Percentiles rank a stretch among this genome's conserved stretches.
phyloP scores from a whole-genome alignment of 2,113 vertebrate species.

The Tetrao urogallus region DNA sequence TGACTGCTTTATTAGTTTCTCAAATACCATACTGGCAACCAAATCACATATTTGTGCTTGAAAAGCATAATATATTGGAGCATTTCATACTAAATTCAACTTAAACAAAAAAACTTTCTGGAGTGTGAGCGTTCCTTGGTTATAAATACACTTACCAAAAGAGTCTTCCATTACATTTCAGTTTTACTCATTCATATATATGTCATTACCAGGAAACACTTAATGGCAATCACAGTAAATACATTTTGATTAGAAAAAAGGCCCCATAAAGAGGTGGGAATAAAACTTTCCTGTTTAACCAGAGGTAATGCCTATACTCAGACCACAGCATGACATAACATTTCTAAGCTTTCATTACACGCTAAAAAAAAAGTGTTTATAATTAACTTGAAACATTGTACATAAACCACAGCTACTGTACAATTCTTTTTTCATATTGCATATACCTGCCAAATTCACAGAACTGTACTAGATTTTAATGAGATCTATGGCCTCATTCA shows the following conservation, averaged over 20 bases:
- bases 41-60: neutral
- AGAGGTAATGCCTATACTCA: constrained; percentile 14
- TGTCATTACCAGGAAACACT: neutral
- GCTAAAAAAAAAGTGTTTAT: constrained; percentile 47
- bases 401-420: constrained; percentile 36
- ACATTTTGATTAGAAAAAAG: neutral
- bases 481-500: constrained; percentile 62
- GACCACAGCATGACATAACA: neutral
- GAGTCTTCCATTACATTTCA: neutral
- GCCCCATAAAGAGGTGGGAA: neutral
- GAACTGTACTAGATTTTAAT: constrained; percentile 67
- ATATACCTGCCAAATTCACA: constrained; percentile 51
- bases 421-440: constrained; percentile 66
- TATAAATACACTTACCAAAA: neutral
- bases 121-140: neutral
- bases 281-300: neutral
- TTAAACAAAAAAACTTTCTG: neutral
- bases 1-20: neutral
- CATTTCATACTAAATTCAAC: neutral
- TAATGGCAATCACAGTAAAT: neutral
- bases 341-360: constrained; percentile 20
- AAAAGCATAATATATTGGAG: neutral
- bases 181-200: neutral
- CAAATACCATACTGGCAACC: neutral
- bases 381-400: constrained; percentile 66